These are phyloP conservation scores for Leptopilina clavipes DNA, from an alignment of 1,140 invertebrate genomes.

Conservation along the genomic window DNA sequence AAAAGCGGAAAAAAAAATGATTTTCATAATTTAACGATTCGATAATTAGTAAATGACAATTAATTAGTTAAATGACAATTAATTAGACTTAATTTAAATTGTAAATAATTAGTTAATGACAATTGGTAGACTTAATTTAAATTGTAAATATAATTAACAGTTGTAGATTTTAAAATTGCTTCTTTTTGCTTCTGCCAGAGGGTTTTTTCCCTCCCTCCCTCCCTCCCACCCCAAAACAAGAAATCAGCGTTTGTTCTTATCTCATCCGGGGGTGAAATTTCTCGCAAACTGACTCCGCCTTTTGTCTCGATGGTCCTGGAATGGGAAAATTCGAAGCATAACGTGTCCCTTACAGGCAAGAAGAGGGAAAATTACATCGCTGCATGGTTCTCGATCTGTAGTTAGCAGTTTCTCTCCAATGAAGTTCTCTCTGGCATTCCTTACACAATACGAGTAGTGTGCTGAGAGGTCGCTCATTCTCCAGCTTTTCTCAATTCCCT, in stretches of 20 bases:
- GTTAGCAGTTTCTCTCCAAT: conserved; percentile 55
- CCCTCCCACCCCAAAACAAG: no score
- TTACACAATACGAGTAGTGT: conserved; percentile 51
- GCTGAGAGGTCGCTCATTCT: conserved; percentile 38
- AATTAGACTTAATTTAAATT: no score
- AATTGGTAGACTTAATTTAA: no score
- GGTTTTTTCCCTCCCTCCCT: no score
- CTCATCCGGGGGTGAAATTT: conserved; percentile 17
- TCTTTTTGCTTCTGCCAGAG: neutral
- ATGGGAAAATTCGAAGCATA: conserved; percentile 45
- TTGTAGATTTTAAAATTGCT: no score
- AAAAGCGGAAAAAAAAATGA: neutral
- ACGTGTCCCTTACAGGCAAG: conserved; percentile 47
- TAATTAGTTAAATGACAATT: no score
- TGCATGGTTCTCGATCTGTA: conserved; percentile 43
- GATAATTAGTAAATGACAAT: no score
- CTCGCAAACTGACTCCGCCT: neutral
- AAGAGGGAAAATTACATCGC: conserved; percentile 47
- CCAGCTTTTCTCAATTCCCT: neutral
- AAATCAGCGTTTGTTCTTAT: conserved; percentile 11
- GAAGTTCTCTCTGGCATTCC: conserved; percentile 53
- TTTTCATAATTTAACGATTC: no score
- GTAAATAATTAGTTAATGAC: no score
- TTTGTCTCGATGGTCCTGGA: conserved; percentile 34
- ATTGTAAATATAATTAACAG: no score